phyloP scores from a whole-genome alignment of 2,797 vertebrate species.

The Macropodus opercularis region DNA sequence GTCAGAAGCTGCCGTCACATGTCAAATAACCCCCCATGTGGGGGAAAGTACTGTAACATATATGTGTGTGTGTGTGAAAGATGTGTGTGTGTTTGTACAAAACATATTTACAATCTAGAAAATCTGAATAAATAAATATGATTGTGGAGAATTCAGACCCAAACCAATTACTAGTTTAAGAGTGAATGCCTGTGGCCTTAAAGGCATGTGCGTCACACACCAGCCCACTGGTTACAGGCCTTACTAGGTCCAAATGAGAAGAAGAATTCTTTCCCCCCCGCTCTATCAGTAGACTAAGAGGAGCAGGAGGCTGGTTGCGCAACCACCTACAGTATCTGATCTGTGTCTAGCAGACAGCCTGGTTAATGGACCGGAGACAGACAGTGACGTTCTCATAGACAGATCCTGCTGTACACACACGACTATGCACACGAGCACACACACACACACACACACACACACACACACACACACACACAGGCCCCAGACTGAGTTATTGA shows the following conservation, averaged over 20 bases:
- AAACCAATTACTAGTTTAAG: background rate
- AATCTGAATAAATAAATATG: too few species aligned
- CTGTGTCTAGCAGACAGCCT: conserved; percentile 73
- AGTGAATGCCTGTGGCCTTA: conserved; percentile 25
- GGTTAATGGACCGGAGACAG: conserved; percentile 78
- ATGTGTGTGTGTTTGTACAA: too few species aligned
- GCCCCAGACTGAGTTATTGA: conserved; percentile 65
- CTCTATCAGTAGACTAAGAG: conserved; percentile 40
- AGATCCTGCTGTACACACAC: conserved; percentile 58
- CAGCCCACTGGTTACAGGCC: conserved; percentile 21
- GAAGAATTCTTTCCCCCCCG: too few species aligned
- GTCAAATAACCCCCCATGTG: too few species aligned
- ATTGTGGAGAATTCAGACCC: too few species aligned
- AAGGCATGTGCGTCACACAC: conserved; percentile 45
- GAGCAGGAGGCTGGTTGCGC: conserved; percentile 63
- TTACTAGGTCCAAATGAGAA: conserved; percentile 28
- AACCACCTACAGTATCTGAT: conserved; percentile 72
- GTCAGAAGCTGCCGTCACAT: too few species aligned
- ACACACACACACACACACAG: conserved; percentile 33
- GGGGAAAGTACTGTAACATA: too few species aligned
- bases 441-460: conserved; percentile 54
- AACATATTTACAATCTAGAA: too few species aligned
- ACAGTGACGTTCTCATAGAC: conserved; percentile 69
- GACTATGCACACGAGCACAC: conserved; percentile 40
- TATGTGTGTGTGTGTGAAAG: too few species aligned